phyloP scores from a whole-genome alignment of 92 coral and sea anemone genomes.

The Montipora capitata region DNA sequence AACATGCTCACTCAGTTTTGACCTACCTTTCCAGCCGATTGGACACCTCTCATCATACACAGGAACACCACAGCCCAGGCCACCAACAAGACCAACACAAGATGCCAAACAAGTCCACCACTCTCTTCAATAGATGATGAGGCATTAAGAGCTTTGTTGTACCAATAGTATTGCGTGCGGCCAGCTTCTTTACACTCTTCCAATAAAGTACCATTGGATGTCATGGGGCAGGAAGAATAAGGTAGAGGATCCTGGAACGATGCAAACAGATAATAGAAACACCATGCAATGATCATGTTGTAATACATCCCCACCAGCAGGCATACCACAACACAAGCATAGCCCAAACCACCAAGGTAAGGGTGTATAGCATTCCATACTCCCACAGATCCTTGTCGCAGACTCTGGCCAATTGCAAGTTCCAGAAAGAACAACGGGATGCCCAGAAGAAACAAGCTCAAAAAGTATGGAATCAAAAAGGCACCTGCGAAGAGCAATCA shows the following conservation, averaged over 20 bases:
- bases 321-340: slow-evolving; percentile 88
- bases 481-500: slow-evolving; percentile 77
- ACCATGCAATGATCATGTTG: slow-evolving; percentile 98
- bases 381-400: slow-evolving; percentile 96
- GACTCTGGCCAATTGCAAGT: slow-evolving; percentile 95
- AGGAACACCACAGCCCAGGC: slow-evolving; percentile 95
- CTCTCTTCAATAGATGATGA: slow-evolving; percentile 74
- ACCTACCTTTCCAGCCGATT: slow-evolving; percentile 95
- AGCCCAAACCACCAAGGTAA: slow-evolving; percentile 95
- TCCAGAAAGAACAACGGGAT: slow-evolving; percentile 93
- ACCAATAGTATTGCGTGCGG: slow-evolving; percentile 89
- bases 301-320: slow-evolving; percentile 92
- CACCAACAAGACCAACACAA: slow-evolving; percentile 76
- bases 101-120: slow-evolving; percentile 93
- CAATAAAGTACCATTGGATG: slow-evolving; percentile 38
- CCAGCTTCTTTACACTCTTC: slow-evolving; percentile 83
- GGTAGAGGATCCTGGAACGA: slow-evolving; percentile 90
- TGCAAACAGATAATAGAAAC: slow-evolving; percentile 92
- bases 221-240: slow-evolving; percentile 69
- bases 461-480: slow-evolving; percentile 90
- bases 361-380: slow-evolving; percentile 97
- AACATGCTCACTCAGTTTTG: too few relatives aligned
- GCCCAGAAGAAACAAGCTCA: slow-evolving; percentile 82
- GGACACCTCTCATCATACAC: slow-evolving; percentile 96
- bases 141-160: slow-evolving; percentile 74